These are phyloP conservation scores for Pteromalus puparum DNA, from an alignment of 1,140 invertebrate species.

Conservation along the genomic window DNA sequence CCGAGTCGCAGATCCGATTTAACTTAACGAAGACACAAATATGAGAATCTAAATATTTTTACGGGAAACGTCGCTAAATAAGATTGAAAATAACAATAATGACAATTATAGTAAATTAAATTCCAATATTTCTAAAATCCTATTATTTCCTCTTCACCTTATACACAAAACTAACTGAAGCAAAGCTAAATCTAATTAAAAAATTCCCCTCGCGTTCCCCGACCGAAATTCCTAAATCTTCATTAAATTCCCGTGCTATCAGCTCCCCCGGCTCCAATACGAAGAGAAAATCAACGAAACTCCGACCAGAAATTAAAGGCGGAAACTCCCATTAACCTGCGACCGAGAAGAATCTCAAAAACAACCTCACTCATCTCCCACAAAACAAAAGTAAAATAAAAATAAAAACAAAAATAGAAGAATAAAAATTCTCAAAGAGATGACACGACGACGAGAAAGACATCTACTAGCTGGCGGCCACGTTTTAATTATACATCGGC, in stretches of 20 bases:
- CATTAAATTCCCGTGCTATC: not conserved
- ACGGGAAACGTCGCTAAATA: not conserved
- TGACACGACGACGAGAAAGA: not conserved
- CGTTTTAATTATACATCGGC: not conserved
- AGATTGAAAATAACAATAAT: too few relatives aligned
- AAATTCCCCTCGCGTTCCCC: not conserved
- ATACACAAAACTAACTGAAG: not conserved
- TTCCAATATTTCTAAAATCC: too few relatives aligned
- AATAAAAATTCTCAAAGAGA: not conserved
- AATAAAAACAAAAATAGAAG: not conserved
- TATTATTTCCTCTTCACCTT: too few relatives aligned
- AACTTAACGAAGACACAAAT: constrained; percentile 13
- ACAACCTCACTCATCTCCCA: not conserved
- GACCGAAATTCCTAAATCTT: not conserved
- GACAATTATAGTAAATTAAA: too few relatives aligned
- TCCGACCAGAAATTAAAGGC: not conserved
- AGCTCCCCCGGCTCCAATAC: not conserved
- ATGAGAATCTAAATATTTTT: constrained; percentile 30
- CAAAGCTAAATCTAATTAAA: not conserved
- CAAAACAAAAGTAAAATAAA: not conserved
- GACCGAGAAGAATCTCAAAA: not conserved
- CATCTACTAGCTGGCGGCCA: not conserved
- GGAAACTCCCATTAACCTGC: not conserved
- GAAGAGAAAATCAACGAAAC: not conserved
- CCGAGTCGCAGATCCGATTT: not conserved